Conservation (phyloP, 1,140 invertebrate species). For the Eriocheir sinensis region DNA sequence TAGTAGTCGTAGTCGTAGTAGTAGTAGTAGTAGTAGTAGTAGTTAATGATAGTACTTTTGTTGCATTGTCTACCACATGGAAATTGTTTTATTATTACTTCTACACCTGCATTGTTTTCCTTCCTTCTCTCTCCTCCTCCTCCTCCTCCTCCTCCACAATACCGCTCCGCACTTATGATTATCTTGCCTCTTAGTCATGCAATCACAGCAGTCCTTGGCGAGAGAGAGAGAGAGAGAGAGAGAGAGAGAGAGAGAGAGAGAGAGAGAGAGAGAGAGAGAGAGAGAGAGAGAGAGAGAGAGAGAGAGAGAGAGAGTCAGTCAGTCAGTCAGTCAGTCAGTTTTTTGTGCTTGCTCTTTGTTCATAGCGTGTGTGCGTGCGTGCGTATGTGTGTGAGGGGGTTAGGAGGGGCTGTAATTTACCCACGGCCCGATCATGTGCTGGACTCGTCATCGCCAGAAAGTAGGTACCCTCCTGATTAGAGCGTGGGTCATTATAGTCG, state of each 20-base stretch:
- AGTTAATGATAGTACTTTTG: background rate
- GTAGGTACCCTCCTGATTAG: too few species aligned
- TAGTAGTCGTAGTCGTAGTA: conserved; percentile 7
- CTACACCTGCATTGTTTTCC: background rate
- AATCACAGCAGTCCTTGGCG: background rate
- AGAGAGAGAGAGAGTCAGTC: too few species aligned
- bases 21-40: background rate
- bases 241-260: conserved; percentile 22
- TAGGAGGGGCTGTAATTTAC: too few species aligned
- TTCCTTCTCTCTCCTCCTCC: background rate
- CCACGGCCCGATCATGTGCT: too few species aligned
- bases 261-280: conserved; percentile 22
- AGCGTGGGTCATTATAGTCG: too few species aligned
- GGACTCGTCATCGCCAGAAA: too few species aligned
- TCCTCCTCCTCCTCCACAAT: conserved; percentile 8
- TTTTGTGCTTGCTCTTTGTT: background rate
- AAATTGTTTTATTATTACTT: conserved; percentile 20
- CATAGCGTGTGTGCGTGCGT: background rate
- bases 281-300: too few species aligned
- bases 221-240: conserved; percentile 22
- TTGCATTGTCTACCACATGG: background rate
- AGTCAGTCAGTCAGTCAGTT: too few species aligned
- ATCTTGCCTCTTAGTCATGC: background rate
- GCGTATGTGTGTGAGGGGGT: background rate
- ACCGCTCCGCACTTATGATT: conserved; percentile 16